These are phyloP conservation scores for Drosophila falleni DNA, from an alignment of 2,888 invertebrate species.

Conservation along the genomic window DNA sequence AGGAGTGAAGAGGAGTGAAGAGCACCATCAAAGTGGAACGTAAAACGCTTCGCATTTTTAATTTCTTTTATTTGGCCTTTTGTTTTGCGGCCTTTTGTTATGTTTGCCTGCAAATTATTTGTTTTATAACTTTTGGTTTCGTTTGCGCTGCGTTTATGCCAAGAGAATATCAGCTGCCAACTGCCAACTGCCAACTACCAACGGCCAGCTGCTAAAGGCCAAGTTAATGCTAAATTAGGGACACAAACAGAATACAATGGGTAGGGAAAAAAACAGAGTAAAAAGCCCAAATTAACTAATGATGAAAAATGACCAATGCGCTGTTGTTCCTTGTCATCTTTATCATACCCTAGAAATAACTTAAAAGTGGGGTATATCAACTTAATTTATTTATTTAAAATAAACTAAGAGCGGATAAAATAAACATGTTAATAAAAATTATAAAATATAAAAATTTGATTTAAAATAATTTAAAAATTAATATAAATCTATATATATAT, in stretches of 20 bases:
- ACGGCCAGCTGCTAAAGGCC: constrained; percentile 60
- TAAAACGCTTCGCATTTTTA: constrained; percentile 60
- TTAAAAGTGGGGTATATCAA: background rate
- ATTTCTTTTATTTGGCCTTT: constrained; percentile 73
- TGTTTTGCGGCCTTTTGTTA: constrained; percentile 38
- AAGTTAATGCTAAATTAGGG: constrained; percentile 75
- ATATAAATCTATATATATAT: background rate
- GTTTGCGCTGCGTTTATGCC: constrained; percentile 28
- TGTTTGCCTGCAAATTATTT: constrained; percentile 71
- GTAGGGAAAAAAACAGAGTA: background rate
- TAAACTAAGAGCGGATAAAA: no score
- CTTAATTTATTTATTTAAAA: no score
- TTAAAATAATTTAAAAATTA: background rate
- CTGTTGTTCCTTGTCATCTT: constrained; percentile 19
- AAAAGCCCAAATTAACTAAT: constrained; percentile 72
- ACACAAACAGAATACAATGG: constrained; percentile 6
- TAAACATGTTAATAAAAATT: background rate
- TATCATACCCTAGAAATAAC: background rate
- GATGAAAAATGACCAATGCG: constrained; percentile 59
- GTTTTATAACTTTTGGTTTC: constrained; percentile 71
- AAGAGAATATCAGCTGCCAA: constrained; percentile 32
- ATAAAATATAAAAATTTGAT: no score
- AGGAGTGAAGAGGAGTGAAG: background rate
- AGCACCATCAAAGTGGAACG: constrained; percentile 33
- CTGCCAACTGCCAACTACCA: constrained; percentile 34